A percentile compares a stretch with the other conserved stretches of the same genome.
Conservation (phyloP, 2,888 invertebrate genomes). For the Parnassius mnemosyne region DNA sequence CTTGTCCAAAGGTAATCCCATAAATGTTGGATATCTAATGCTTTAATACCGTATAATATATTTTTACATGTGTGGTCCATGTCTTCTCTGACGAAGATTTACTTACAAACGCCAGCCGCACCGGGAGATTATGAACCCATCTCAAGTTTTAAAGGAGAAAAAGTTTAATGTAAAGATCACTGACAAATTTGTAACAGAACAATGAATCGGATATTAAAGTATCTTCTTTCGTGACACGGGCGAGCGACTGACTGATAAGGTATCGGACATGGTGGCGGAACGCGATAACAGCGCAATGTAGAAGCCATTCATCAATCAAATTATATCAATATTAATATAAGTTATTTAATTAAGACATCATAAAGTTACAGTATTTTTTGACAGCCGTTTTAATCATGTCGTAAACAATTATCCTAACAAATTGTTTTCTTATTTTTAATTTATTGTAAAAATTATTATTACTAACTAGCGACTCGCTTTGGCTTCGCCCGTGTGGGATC, state of each 20-base stretch:
- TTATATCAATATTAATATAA: neutral
- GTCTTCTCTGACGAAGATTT: slow-evolving; percentile 63
- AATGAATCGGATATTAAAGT: slow-evolving; percentile 80
- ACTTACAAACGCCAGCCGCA: slow-evolving; percentile 62
- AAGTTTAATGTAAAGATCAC: slow-evolving; percentile 79
- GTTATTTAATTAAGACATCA: no score
- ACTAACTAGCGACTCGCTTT: no score
- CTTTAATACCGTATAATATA: slow-evolving; percentile 50
- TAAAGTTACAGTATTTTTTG: no score
- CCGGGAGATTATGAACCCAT: slow-evolving; percentile 70
- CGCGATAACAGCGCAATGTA: slow-evolving; percentile 29
- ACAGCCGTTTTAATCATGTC: no score
- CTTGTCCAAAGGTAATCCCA: slow-evolving; percentile 37
- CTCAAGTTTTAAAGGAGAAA: slow-evolving; percentile 75
- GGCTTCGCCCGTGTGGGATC: no score
- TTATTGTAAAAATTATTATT: no score
- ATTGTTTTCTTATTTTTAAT: no score
- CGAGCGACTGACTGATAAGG: slow-evolving; percentile 67
- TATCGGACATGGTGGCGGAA: slow-evolving; percentile 43
- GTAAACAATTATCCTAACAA: no score
- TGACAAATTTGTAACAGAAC: slow-evolving; percentile 81
- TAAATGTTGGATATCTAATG: slow-evolving; percentile 41
- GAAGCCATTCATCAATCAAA: slow-evolving; percentile 14
- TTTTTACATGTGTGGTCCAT: slow-evolving; percentile 72
- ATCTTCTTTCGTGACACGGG: slow-evolving; percentile 77